Conservation (phyloP, 2,113 vertebrate species). For the Melanerpes formicivorus region DNA sequence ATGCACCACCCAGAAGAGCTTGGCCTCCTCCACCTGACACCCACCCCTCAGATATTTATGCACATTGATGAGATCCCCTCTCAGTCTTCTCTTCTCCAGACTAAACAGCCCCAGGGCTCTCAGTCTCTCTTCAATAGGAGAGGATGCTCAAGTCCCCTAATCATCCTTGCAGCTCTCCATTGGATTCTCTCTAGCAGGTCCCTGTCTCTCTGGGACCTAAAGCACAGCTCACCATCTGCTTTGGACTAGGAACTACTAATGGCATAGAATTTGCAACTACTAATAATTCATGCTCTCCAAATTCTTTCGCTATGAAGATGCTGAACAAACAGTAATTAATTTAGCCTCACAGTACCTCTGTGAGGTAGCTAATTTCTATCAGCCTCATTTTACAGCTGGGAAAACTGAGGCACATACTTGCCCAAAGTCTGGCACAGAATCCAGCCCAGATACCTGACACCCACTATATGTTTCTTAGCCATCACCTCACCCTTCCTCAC, state of each 20-base stretch:
- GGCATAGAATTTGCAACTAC: neutral
- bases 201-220: neutral
- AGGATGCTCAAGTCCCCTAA: too few relatives aligned
- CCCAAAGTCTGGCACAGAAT: neutral
- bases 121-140: too few relatives aligned
- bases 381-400: neutral
- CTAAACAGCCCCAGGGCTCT: too few relatives aligned
- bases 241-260: neutral
- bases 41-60: too few relatives aligned
- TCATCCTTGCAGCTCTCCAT: too few relatives aligned
- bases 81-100: too few relatives aligned
- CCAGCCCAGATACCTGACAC: neutral
- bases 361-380: neutral
- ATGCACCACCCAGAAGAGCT: too few relatives aligned
- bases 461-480: neutral
- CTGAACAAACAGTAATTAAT: neutral
- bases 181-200: too few relatives aligned
- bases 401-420: neutral
- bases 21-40: too few relatives aligned
- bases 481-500: neutral
- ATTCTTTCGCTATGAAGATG: neutral
- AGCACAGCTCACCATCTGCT: neutral
- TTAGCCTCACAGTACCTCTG: constrained; percentile 15
- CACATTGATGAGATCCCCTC: too few relatives aligned
- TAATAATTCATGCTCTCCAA: neutral